phyloP scores from a whole-genome alignment of 2,113 vertebrate genomes.

The human region DNA sequence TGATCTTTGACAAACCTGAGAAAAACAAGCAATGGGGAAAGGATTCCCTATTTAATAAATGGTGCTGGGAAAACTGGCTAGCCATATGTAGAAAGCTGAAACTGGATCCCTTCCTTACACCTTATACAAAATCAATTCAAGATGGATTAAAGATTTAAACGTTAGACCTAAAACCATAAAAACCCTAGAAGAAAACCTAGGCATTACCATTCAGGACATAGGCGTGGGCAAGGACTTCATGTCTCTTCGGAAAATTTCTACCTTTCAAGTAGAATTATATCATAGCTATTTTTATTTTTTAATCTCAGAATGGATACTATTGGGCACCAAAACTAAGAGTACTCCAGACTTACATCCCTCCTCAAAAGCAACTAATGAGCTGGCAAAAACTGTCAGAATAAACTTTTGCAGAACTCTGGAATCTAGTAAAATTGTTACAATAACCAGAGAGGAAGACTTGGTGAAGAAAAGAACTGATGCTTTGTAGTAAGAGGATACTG shows the following conservation, averaged over 20 bases:
- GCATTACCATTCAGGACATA: too few relatives aligned
- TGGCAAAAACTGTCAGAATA: background rate
- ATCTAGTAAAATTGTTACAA: background rate
- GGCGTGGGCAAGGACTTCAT: too few relatives aligned
- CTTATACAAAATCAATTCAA: too few relatives aligned
- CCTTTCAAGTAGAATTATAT: conserved; percentile 10
- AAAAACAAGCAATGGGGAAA: too few relatives aligned
- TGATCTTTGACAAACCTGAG: too few relatives aligned
- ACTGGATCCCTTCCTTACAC: too few relatives aligned
- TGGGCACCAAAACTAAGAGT: background rate
- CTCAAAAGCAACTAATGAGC: background rate
- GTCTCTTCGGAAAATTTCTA: conserved; percentile 27
- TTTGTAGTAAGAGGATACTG: background rate
- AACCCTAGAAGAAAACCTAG: too few relatives aligned
- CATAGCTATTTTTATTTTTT: background rate
- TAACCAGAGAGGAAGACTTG: background rate
- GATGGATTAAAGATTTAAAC: too few relatives aligned
- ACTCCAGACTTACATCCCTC: background rate
- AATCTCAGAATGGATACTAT: background rate
- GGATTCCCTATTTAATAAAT: too few relatives aligned
- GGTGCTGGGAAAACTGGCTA: too few relatives aligned
- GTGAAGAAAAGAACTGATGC: background rate
- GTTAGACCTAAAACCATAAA: too few relatives aligned
- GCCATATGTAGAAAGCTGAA: too few relatives aligned
- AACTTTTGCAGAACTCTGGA: background rate